Conservation (phyloP, 1,140 invertebrate genomes). For the Micrasema minimum region DNA sequence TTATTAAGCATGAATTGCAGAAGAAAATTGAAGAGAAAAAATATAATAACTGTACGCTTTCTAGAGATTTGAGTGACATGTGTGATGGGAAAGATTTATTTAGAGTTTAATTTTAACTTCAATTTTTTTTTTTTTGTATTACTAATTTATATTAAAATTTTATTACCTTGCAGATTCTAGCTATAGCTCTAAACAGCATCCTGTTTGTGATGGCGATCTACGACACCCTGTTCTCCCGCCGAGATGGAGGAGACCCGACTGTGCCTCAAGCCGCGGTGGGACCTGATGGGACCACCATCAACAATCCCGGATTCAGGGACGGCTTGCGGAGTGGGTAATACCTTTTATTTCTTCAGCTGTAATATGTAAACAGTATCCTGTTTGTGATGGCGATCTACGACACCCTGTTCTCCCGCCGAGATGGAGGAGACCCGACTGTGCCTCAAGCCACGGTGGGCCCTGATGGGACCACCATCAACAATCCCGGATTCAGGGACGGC, state of each 20-base stretch:
- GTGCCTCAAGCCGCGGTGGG: conserved; percentile 69
- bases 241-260: conserved; percentile 81
- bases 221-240: conserved; percentile 76
- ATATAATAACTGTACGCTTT: too few species aligned
- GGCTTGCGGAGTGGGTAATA: conserved; percentile 71
- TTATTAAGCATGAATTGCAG: too few species aligned
- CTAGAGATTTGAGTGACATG: too few species aligned
- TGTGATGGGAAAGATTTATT: too few species aligned
- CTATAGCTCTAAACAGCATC: conserved; percentile 78
- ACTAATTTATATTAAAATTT: too few species aligned
- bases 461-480: conserved; percentile 79
- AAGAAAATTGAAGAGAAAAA: too few species aligned
- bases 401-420: conserved; percentile 73
- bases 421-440: conserved; percentile 82
- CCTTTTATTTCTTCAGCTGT: too few species aligned
- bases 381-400: conserved; percentile 83
- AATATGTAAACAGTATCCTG: conserved; percentile 78
- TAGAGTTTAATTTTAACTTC: too few species aligned
- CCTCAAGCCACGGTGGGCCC: conserved; percentile 68
- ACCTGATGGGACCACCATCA: conserved; percentile 76
- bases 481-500: conserved; percentile 85
- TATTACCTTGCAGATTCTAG: conserved; percentile 78
- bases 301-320: conserved; percentile 86
- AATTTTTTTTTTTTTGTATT: too few species aligned
- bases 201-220: conserved; percentile 82